Percentiles rank a stretch among this genome's conserved stretches.
Evolutionary conservation across 2,888 invertebrate species (phyloP).

Genomic region (Dioctria linearis): DNA sequence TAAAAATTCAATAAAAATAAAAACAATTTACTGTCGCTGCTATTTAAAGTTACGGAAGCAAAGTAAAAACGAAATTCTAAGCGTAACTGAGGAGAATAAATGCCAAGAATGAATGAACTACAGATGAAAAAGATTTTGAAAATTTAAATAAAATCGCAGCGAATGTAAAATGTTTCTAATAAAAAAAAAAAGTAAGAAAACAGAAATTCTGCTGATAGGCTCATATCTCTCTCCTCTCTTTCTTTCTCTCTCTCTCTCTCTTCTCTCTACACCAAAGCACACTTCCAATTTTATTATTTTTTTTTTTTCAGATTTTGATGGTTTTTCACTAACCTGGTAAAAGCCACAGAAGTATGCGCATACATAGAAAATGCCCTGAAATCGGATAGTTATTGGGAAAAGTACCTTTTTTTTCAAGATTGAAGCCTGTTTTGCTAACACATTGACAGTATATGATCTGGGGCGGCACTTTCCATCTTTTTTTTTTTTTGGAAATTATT

Average conservation of each 20-base stretch:
- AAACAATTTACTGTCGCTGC: too few species aligned
- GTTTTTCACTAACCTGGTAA: constrained; percentile 43
- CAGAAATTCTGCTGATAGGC: neutral
- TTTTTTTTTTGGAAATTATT: constrained; percentile 29
- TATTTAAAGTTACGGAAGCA: too few species aligned
- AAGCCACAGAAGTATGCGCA: constrained; percentile 21
- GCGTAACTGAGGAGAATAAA: too few species aligned
- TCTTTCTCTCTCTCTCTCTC: too few species aligned
- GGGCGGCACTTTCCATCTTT: constrained; percentile 43
- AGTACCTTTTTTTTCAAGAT: constrained; percentile 33
- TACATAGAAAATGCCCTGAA: constrained; percentile 30
- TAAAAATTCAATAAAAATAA: neutral
- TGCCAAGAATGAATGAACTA: too few species aligned
- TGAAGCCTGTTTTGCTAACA: constrained; percentile 37
- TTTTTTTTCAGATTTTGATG: constrained; percentile 35
- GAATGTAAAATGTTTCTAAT: neutral
- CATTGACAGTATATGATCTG: constrained; percentile 28
- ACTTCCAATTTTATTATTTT: constrained; percentile 38
- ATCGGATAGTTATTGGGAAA: constrained; percentile 25
- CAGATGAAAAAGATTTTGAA: too few species aligned
- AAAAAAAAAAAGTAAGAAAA: constrained; percentile 12
- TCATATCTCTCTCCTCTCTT: too few species aligned
- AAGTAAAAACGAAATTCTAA: too few species aligned
- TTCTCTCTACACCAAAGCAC: neutral
- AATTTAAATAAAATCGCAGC: neutral